Evolutionary conservation across 2,113 vertebrate genomes (phyloP), one percentile per base, ranked within the genome.

Genomic region (Odontesthes bonariensis): DNA sequence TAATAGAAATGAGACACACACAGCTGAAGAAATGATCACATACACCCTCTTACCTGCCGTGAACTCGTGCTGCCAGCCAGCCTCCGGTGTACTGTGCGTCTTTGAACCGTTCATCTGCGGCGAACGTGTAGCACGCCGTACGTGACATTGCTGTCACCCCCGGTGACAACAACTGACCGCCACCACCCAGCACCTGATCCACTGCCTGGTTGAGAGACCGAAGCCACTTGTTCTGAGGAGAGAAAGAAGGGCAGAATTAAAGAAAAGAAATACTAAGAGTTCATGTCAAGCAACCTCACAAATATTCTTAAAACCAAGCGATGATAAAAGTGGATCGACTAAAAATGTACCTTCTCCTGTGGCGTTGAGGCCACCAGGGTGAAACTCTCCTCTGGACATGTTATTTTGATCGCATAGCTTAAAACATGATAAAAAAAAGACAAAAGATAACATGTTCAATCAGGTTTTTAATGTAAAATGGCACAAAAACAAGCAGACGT

Each of bases 341-440:
- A 63, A 14, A 65, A 64, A 81, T 11, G 62, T 71, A 99, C 98
- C 96, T 99, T 99, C 81, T 99, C 98, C 69, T 97, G 94, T 1
- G 97, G 93, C 4, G 96, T 95, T 56, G 96, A 95, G 63, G 98
- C 96, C 90, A 96, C 89, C 49, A 99, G 92, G 53, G 95, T 95
- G 87, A 99, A 96, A 76, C 93, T 96, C 53, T 99, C 98, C 85
- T 99, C 98, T 10, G 98, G 97, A 68, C 96, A 96, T 7, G 94
- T 98, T 79, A 99, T 93, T 92, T 96, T 98, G 83, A 99, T 92
- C 62, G 96, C 96, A 17, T 94, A 95, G 86, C 98, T 99, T 66
- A 16, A 70, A 38, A 83, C 49, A 77, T 16, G n/a, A 76, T 0
- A 11, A 70, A 1, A 77, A 13, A 65, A 22, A 1, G 13, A 78